Conservation (phyloP, 2,888 invertebrate genomes). For the Cosmopolites sordidus region DNA sequence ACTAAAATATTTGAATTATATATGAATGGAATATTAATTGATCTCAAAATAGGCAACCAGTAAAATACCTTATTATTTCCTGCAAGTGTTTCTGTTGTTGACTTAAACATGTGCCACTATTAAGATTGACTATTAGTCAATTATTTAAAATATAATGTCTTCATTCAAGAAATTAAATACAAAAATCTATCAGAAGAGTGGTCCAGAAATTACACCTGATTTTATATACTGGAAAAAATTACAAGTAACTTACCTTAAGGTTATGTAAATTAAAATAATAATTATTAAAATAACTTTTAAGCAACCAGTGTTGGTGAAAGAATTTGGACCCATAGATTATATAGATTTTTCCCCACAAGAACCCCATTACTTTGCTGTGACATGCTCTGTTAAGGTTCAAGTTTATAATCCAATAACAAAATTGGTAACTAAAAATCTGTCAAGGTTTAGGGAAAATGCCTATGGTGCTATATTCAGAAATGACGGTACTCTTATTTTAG, state of each 20-base stretch:
- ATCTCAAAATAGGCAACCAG: no score
- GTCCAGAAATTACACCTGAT: conserved; percentile 69
- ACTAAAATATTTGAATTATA: no score
- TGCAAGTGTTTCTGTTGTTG: no score
- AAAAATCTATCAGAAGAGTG: conserved; percentile 62
- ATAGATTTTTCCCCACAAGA: conserved; percentile 86
- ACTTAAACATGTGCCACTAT: no score
- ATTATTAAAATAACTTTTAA: conserved; percentile 39
- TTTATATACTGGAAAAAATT: conserved; percentile 84
- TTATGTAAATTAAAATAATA: conserved; percentile 3
- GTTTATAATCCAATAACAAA: conserved; percentile 84
- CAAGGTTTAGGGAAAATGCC: conserved; percentile 76
- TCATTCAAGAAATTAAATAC: conserved; percentile 69
- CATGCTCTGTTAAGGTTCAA: conserved; percentile 84
- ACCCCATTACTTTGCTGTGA: conserved; percentile 88
- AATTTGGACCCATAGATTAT: conserved; percentile 88
- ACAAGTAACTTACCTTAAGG: conserved; percentile 57
- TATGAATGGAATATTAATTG: no score
- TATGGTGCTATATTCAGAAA: conserved; percentile 80
- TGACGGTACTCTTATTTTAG: conserved; percentile 78
- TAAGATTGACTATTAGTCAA: no score
- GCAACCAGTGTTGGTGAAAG: conserved; percentile 85
- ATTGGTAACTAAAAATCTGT: conserved; percentile 74
- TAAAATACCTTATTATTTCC: no score
- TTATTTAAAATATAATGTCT: conserved; percentile 44